Evolutionary conservation across 2,888 invertebrate species (phyloP).

Genomic region (Entomobrya multifasciata): DNA sequence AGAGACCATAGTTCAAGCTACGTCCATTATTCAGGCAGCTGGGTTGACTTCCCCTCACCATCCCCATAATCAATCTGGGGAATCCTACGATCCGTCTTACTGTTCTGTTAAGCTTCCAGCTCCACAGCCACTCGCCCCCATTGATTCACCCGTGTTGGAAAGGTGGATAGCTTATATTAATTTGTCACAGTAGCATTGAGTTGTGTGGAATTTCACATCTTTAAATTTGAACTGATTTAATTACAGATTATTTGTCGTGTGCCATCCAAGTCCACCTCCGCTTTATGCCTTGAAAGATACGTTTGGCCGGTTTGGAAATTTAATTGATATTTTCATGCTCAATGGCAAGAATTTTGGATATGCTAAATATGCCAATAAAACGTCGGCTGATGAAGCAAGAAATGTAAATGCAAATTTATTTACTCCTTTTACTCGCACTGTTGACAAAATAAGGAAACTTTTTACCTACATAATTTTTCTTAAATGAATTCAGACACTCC

Average conservation of each 20-base stretch:
- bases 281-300: conserved; percentile 90
- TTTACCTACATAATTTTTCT: neutral
- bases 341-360: conserved; percentile 95
- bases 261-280: conserved; percentile 86
- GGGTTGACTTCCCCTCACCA: conserved; percentile 80
- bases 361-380: conserved; percentile 90
- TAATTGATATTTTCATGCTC: conserved; percentile 94
- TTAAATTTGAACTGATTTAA: too few species aligned
- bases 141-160: conserved; percentile 82
- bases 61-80: conserved; percentile 78
- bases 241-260: conserved; percentile 83
- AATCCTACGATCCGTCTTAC: conserved; percentile 82
- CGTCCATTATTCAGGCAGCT: conserved; percentile 87
- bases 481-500: conserved; percentile 83
- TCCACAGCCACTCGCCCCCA: conserved; percentile 83
- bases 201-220: neutral
- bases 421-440: too few species aligned
- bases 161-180: conserved; percentile 79
- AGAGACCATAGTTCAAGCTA: conserved; percentile 90
- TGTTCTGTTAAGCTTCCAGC: conserved; percentile 87
- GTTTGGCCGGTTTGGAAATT: conserved; percentile 93
- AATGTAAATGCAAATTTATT: conserved; percentile 82
- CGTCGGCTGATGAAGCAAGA: conserved; percentile 90
- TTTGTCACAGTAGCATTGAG: neutral
- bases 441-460: too few species aligned